These are phyloP conservation scores for Aromia moschata DNA, from an alignment of 2,888 invertebrate genomes.

Conservation along the genomic window DNA sequence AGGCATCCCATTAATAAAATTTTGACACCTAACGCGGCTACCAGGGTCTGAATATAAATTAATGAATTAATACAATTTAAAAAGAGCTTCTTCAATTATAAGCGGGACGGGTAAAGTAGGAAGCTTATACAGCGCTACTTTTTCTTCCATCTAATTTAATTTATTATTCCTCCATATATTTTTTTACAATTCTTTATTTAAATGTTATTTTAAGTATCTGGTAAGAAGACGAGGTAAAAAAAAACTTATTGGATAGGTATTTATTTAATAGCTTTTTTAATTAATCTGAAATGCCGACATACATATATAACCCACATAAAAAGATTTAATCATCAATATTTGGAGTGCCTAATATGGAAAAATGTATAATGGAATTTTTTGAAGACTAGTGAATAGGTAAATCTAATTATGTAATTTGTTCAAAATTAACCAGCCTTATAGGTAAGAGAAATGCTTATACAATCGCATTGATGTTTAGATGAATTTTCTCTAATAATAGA, in stretches of 20 bases:
- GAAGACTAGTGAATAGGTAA: neutral
- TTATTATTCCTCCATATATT: constrained; percentile 3
- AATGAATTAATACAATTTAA: constrained; percentile 55
- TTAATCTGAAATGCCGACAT: neutral
- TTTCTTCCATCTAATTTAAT: constrained; percentile 9
- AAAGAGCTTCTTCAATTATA: constrained; percentile 22
- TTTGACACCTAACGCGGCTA: constrained; percentile 60
- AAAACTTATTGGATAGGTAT: neutral
- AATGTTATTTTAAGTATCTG: neutral
- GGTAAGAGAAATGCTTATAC: no score
- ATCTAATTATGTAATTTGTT: neutral
- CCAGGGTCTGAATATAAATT: constrained; percentile 62
- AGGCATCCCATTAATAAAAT: constrained; percentile 60
- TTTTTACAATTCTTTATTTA: neutral
- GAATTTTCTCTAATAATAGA: no score
- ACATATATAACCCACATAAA: neutral
- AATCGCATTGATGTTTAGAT: no score
- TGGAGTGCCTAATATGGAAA: neutral
- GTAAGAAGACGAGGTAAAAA: neutral
- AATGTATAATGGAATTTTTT: neutral
- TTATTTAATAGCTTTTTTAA: neutral
- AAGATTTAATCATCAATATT: neutral
- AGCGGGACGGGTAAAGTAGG: constrained; percentile 14
- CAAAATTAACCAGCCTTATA: no score
- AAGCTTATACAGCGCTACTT: neutral